These are phyloP conservation scores for Eurytoma adleriae DNA, from an alignment of 2,888 invertebrate genomes.

Conservation along the genomic window DNA sequence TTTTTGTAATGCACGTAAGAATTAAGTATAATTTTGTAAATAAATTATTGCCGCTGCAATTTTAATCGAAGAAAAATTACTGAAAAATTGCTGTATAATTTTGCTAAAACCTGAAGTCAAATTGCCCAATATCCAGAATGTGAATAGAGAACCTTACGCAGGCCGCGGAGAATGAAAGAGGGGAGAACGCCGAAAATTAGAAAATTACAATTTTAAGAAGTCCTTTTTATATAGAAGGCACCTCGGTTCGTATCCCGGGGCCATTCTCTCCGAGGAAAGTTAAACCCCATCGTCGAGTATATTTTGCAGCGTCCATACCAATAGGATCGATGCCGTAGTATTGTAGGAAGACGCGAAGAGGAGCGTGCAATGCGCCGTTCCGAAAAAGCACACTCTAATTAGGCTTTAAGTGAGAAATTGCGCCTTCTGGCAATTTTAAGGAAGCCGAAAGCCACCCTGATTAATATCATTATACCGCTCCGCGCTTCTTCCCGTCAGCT, in stretches of 20 bases:
- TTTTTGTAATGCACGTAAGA: no score
- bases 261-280: slow-evolving; percentile 33
- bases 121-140: not conserved
- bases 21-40: no score
- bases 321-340: not conserved
- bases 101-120: not conserved
- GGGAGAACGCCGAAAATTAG: slow-evolving; percentile 60
- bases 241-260: slow-evolving; percentile 62
- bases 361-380: slow-evolving; percentile 45
- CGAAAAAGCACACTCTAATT: slow-evolving; percentile 70
- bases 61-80: no score
- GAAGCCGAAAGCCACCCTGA: slow-evolving; percentile 75
- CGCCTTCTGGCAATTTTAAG: slow-evolving; percentile 76
- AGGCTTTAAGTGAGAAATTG: slow-evolving; percentile 76
- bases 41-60: no score
- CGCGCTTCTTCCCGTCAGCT: slow-evolving; percentile 10
- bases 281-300: slow-evolving; percentile 21
- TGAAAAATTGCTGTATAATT: slow-evolving; percentile 4
- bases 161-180: no score
- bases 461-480: slow-evolving; percentile 73
- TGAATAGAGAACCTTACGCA: no score
- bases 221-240: slow-evolving; percentile 65
- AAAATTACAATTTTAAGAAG: slow-evolving; percentile 74
- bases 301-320: slow-evolving; percentile 46
- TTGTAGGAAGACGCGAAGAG: no score